A percentile compares a stretch with the other conserved stretches of the same genome.
Conservation (phyloP, 2,113 vertebrate genomes). For the Hystrix cristata region DNA sequence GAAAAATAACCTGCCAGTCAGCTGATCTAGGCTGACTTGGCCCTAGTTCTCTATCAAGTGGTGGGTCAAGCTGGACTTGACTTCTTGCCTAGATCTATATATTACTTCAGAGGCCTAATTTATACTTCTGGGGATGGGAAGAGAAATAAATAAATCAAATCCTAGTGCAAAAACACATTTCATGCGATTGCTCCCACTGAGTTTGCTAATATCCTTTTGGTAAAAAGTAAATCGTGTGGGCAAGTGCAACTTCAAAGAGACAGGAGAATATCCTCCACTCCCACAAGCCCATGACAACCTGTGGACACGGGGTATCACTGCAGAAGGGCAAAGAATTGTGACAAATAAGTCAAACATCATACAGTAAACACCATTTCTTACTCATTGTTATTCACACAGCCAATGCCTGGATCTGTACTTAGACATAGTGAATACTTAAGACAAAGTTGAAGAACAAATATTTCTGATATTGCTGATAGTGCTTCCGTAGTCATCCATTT, state of each 20-base stretch:
- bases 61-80: background rate
- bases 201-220: background rate
- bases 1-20: background rate
- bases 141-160: constrained; percentile 9
- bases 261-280: background rate
- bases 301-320: background rate
- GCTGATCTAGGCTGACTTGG: background rate
- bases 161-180: background rate
- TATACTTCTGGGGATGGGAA: background rate
- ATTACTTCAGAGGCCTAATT: background rate
- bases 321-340: background rate
- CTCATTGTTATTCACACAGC: background rate
- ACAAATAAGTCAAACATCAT: background rate
- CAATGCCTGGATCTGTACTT: background rate
- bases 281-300: background rate
- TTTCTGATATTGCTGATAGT: background rate
- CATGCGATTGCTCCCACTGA: background rate
- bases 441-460: background rate
- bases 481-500: background rate
- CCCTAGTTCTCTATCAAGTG: background rate
- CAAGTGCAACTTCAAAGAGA: background rate
- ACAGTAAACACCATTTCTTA: background rate
- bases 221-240: background rate
- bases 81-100: background rate
- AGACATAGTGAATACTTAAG: background rate